These are phyloP conservation scores for Ciconia stormi DNA, from an alignment of 2,113 vertebrate genomes.

Conservation along the genomic window DNA sequence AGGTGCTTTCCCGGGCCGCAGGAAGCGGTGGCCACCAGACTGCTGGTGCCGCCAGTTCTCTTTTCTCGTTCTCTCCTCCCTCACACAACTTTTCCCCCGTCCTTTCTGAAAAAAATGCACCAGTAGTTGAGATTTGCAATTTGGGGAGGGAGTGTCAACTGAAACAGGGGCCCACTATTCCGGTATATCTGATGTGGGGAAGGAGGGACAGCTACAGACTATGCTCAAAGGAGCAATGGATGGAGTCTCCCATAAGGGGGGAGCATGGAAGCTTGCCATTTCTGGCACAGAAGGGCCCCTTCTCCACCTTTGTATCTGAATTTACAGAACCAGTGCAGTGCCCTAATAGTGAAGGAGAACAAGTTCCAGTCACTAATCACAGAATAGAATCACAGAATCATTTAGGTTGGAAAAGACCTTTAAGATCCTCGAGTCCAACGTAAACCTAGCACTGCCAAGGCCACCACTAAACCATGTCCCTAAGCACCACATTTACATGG, in stretches of 20 bases:
- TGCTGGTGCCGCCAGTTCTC: neutral
- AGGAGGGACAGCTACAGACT: neutral
- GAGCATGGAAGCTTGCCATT: neutral
- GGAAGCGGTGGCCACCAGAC: rapidly evolving
- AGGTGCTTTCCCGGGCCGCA: rapidly evolving
- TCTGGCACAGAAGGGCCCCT: neutral
- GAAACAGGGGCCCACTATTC: neutral
- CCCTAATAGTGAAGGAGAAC: neutral
- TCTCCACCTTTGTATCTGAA: neutral
- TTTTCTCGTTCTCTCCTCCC: neutral
- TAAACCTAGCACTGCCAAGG: neutral
- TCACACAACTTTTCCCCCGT: neutral
- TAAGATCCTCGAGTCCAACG: neutral
- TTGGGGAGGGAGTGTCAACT: neutral
- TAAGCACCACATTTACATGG: neutral
- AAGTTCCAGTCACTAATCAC: neutral
- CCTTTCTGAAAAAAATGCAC: neutral
- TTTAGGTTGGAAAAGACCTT: neutral
- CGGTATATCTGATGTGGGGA: neutral
- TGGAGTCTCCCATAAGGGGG: too few species aligned
- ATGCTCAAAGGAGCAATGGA: neutral
- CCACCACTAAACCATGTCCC: neutral
- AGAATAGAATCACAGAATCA: neutral
- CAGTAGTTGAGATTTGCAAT: neutral
- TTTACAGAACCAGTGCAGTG: neutral